These are phyloP conservation scores for Coluber constrictor DNA, from an alignment of 2,797 vertebrate species.

Conservation along the genomic window DNA sequence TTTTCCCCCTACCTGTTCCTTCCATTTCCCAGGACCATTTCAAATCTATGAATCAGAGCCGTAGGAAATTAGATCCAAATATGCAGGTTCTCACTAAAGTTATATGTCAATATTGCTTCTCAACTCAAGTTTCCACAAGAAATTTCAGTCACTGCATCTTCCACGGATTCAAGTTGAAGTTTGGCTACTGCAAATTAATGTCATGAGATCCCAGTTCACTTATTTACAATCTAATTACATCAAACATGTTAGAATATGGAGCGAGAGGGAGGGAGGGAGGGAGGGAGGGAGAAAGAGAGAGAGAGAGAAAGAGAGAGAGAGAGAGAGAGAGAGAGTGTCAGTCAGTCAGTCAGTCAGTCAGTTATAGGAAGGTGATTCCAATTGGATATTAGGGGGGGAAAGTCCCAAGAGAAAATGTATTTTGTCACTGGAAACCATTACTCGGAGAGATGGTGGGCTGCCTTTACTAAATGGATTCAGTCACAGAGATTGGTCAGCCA, in stretches of 20 bases:
- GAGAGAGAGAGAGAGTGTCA: too few species aligned
- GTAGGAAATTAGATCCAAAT: neutral
- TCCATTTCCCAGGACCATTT: neutral
- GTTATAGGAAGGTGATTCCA: too few species aligned
- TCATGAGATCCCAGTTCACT: neutral
- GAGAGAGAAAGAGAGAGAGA: too few species aligned
- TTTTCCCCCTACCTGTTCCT: neutral
- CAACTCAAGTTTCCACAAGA: neutral
- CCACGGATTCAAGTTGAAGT: neutral
- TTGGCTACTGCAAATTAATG: neutral
- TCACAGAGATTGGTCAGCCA: neutral
- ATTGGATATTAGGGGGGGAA: too few species aligned
- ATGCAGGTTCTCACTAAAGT: neutral
- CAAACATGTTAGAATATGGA: too few species aligned
- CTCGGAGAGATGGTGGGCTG: too few species aligned
- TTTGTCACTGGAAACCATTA: too few species aligned
- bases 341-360: too few species aligned
- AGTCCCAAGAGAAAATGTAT: too few species aligned
- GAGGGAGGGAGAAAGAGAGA: too few species aligned
- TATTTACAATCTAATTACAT: neutral
- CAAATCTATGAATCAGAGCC: neutral
- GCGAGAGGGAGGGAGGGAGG: too few species aligned
- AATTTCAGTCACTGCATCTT: neutral
- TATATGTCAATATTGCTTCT: neutral
- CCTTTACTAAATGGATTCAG: too few species aligned